Conservation (phyloP, 2,888 invertebrate genomes). For the Endotricha flammealis region DNA sequence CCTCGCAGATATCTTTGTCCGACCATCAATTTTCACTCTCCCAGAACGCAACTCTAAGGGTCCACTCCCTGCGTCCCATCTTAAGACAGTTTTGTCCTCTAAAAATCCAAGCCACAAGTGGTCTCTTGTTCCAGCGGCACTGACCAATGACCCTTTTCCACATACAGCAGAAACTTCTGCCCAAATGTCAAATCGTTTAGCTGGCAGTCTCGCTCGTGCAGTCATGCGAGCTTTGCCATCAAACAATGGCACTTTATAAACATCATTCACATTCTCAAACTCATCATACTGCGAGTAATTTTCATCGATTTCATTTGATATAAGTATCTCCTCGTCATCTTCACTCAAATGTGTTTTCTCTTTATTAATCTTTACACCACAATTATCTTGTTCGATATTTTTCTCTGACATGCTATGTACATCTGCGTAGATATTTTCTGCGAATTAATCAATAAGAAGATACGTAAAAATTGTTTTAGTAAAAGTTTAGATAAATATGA, state of each 20-base stretch:
- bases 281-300: conserved; percentile 52
- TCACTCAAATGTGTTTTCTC: conserved; percentile 27
- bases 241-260: conserved; percentile 60
- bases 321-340: conserved; percentile 33
- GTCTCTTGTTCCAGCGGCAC: conserved; percentile 61
- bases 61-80: conserved; percentile 66
- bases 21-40: conserved; percentile 52
- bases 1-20: conserved; percentile 57
- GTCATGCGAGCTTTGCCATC: conserved; percentile 59
- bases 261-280: conserved; percentile 48
- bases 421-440: conserved; percentile 50
- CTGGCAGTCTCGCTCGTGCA: conserved; percentile 55
- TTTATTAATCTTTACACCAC: conserved; percentile 29
- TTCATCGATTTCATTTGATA: conserved; percentile 25
- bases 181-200: conserved; percentile 68
- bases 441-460: conserved; percentile 41
- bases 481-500: conserved; percentile 21
- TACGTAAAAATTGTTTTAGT: conserved; percentile 21
- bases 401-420: conserved; percentile 26
- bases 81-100: conserved; percentile 51
- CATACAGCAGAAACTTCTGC: conserved; percentile 67
- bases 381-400: conserved; percentile 31
- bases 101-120: conserved; percentile 68
- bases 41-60: conserved; percentile 56
- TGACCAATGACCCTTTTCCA: conserved; percentile 56